Percentiles rank a stretch among this genome's conserved stretches.
These are phyloP conservation scores for Notothenia rossii DNA, from an alignment of 2,113 vertebrate genomes.

Conservation along the genomic window DNA sequence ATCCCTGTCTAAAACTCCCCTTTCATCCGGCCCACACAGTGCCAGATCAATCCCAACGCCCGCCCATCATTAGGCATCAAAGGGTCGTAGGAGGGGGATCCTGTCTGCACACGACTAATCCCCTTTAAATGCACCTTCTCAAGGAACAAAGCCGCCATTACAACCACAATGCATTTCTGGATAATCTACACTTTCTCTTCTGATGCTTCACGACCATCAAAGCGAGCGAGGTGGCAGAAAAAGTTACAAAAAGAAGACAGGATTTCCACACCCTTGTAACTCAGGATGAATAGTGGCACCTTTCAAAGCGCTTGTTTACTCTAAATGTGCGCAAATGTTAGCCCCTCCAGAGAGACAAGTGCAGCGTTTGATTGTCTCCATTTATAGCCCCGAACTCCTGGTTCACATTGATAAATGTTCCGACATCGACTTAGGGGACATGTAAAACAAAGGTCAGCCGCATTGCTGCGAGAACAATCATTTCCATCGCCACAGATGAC, in stretches of 20 bases:
- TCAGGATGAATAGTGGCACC: neutral
- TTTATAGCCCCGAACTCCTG: constrained; percentile 36
- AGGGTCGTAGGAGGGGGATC: constrained; percentile 68
- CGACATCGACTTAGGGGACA: constrained; percentile 48
- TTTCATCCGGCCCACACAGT: constrained; percentile 80
- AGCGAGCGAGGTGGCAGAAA: constrained; percentile 22
- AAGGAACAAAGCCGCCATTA: constrained; percentile 73
- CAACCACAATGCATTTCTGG: constrained; percentile 61
- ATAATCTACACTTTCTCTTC: constrained; percentile 51
- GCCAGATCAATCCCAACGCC: constrained; percentile 74
- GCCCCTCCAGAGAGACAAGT: constrained; percentile 9
- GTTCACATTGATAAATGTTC: constrained; percentile 59
- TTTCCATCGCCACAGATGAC: constrained; percentile 63
- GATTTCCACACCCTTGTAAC: neutral
- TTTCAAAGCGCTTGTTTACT: neutral
- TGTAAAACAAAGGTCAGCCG: constrained; percentile 75
- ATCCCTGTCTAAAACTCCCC: constrained; percentile 63
- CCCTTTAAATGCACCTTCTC: constrained; percentile 71
- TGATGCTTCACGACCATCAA: constrained; percentile 50
- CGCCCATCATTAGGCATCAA: constrained; percentile 81
- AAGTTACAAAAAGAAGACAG: constrained; percentile 31
- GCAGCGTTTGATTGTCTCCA: constrained; percentile 23
- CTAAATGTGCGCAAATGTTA: constrained; percentile 28
- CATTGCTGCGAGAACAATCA: constrained; percentile 51
- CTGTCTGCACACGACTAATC: constrained; percentile 72